A percentile compares a stretch with the other conserved stretches of the same genome.
Conservation (phyloP, 2,888 invertebrate genomes). For the Cacoxenus indagator region DNA sequence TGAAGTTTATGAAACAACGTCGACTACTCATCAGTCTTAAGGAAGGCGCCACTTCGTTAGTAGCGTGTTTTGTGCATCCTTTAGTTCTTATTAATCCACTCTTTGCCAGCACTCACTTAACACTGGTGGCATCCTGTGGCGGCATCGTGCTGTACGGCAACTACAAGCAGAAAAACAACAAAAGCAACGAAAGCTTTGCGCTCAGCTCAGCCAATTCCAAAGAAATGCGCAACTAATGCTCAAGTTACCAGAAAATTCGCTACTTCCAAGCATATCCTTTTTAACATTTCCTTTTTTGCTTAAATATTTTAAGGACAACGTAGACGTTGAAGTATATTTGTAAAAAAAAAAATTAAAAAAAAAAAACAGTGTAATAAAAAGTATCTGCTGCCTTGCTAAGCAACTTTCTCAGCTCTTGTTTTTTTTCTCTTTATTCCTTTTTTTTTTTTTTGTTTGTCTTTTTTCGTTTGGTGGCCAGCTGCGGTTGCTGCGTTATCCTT, state of each 20-base stretch:
- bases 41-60: too few relatives aligned
- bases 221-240: constrained; percentile 14
- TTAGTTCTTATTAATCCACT: too few relatives aligned
- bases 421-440: background rate
- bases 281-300: background rate
- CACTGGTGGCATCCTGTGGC: background rate
- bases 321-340: background rate
- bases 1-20: too few relatives aligned
- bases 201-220: background rate
- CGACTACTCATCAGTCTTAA: too few relatives aligned
- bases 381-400: background rate
- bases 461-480: background rate
- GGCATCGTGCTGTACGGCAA: background rate
- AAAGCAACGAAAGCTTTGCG: background rate
- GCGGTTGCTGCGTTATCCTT: background rate
- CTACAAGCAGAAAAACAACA: background rate
- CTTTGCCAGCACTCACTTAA: background rate
- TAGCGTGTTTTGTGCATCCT: too few relatives aligned
- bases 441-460: background rate
- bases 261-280: background rate
- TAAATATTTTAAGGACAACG: too few relatives aligned
- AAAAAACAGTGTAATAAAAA: background rate
- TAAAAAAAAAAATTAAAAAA: background rate
- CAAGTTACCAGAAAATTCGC: constrained; percentile 28
- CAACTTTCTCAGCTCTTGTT: background rate